Base-by-base conservation (phyloP, 2,797 vertebrate species). In the Threskiornis aethiopicus region DNA sequence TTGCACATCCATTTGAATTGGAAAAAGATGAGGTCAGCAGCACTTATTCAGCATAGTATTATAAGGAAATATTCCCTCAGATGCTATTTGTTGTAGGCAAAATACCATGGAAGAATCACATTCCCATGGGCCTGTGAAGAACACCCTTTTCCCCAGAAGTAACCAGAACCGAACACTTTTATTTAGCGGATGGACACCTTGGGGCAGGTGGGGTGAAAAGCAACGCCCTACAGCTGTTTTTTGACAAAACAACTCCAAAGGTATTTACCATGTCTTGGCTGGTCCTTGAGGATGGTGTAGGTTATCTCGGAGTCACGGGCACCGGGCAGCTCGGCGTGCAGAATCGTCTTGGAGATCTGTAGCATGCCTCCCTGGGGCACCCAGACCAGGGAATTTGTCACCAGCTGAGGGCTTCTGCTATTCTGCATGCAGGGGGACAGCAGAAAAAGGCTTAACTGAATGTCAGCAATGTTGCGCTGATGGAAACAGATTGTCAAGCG, bases 281-380 rank as follows among this genome's bases (percentile, higher is more conserved):
- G 96, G 24, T 98, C 98, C 9, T 97, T 92, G 6, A 91, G 76
- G 93, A 99, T 98, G 89, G 96, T 98, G 98, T 99, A 99, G 93
- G 99, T 85, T 52, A 99, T 98, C 82, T 99, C 97, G 0, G 99
- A 98, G 16, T 98, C 97, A 12, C 69, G 93, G 92, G 98, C 96
- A 12, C 98, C 99, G 1, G 98, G 98, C 57, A 98, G 98, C 88
- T 98, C 85, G 0, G 98, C 98, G 26, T 96, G 98, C 92, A 99
- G 97, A 93, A 99, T 97, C 39, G 97, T 99, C 72, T 89, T 99
- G 85, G 99, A 98, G 79, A 99, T 98, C 19, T 99, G 99, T 12
- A 99, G 98, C 99, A 99, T 99, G 3, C 99, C 99, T 3, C 99
- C 99, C 93, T 99, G 98, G 44, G 98, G 99, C 70, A 99, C 99